Evolutionary conservation across 2,888 invertebrate genomes (phyloP), one percentile per base, ranked within the genome.

Genomic region (Tetrapedia diversipes): DNA sequence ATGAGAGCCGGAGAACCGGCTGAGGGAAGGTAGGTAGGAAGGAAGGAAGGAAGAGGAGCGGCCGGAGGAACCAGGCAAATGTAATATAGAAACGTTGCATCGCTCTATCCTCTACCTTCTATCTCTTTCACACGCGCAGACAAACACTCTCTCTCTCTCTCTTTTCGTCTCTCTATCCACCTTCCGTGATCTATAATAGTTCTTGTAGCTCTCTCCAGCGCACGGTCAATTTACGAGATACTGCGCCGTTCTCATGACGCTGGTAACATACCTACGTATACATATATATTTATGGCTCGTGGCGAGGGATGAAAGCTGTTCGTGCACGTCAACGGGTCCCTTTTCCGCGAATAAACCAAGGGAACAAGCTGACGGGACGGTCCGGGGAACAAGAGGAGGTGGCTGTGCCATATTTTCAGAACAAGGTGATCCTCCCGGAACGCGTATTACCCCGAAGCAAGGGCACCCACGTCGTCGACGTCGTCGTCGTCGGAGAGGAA

Each of bases 11-110:
- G 74, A 60, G 72, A 54, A 61, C n/a, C 16, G 29, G 24, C 56
- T 19, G 68, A 60, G 63, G 22, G n/a, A n/a, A n/a, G n/a, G n/a
- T n/a, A n/a, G n/a, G n/a, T n/a, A n/a, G 27, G 69, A 67, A 79
- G 70, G 53, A 45, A 67, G 60, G 64, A 68, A 77, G 47, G 41
- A 32, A 45, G 16, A 51, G 57, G 37, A 37, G 22, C 24, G 8
- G 32, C n/a, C 4, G 43, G 22, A 65, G 59, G 65, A 53, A 66
- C 66, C 63, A 80, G 65, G 61, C 66, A 77, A 84, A 82, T 76
- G 84, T 72, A 84, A 84, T 82, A 84, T 77, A 80, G 82, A 82
- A 79, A 79, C 73, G 71, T 69, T 65, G 56, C 66, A n/a, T 14
- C 37, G 32, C 57, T 61, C 69, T 69, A 59, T 77, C n/a, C n/a